Evolutionary conservation across 1,140 invertebrate genomes (phyloP), one percentile per base, ranked within the genome.

Genomic region (Onthophagus taurus): DNA sequence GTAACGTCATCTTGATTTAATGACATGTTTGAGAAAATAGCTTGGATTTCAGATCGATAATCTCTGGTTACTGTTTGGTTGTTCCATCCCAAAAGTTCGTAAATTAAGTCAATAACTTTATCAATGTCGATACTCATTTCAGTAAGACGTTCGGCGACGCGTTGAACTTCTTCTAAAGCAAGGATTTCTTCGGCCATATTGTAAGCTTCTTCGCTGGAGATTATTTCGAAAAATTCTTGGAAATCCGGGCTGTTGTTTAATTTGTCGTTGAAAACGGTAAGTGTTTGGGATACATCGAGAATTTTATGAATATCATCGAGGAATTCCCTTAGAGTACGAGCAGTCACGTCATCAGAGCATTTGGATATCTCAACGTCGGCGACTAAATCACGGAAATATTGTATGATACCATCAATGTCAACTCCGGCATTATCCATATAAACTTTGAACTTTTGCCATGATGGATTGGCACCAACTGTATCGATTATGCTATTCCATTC

Each of bases 201-300:
- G 23, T 44, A 35, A 17, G 45, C 45, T n/a, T 44, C 36, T 12
- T 48, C 34, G 12, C 18, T 33, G 29, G 47, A 46, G 34, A 49
- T 44, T 20, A 42, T 34, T 12, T 44, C 31, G 23, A 37, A 42
- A 39, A 55, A 45, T 21, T 42, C 9, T 19, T 46, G 42, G 34
- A 55, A 47, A 14, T 50, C 44, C 5, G 42, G 37, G 31, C 51
- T 48, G 33, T 52, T 47, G 16, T 55, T 38, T n/a, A 53, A 30
- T 48, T 53, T 53, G 31, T 53, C 42, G 29, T 19, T 14, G 13
- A 53, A 13, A 26, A 48, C 31, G 6, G 33, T 43, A 14, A 47
- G 13, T 5, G 51, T 9, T 18, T 44, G 23, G 16, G 34, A 26
- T 8, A 42, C 13, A 9, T 44, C 45, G 12, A 53, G n/a, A 11